A percentile compares a stretch with the other conserved stretches of the same genome.
These are phyloP conservation scores for Nineta flava DNA, from an alignment of 2,888 invertebrate species.

Conservation along the genomic window DNA sequence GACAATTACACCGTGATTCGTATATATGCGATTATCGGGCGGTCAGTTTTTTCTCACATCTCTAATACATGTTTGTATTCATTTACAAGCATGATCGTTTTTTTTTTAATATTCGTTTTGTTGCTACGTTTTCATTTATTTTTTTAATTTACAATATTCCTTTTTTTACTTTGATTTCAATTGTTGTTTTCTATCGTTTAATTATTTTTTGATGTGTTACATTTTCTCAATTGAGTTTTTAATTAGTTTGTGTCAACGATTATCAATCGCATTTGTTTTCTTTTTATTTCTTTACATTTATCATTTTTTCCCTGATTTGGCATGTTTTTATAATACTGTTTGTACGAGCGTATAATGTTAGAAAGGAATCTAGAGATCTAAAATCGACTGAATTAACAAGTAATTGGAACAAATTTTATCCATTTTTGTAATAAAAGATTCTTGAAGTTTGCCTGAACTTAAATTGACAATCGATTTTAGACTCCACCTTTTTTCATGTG, in stretches of 20 bases:
- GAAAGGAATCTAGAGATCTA: too few relatives aligned
- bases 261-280: too few relatives aligned
- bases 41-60: slow-evolving; percentile 1
- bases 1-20: slow-evolving; percentile 3
- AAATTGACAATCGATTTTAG: too few relatives aligned
- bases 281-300: too few relatives aligned
- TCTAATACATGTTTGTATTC: slow-evolving; percentile 4
- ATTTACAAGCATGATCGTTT: slow-evolving; percentile 4
- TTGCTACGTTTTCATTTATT: slow-evolving; percentile 9
- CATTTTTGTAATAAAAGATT: too few relatives aligned
- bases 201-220: background rate
- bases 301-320: too few relatives aligned
- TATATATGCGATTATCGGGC: slow-evolving; percentile 3
- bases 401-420: too few relatives aligned
- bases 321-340: too few relatives aligned
- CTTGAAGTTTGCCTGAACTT: too few relatives aligned
- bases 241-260: background rate
- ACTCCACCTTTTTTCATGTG: too few relatives aligned
- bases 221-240: background rate
- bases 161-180: background rate
- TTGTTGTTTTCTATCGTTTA: background rate
- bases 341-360: too few relatives aligned
- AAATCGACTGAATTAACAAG: too few relatives aligned
- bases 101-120: slow-evolving; percentile 7
- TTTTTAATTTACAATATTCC: background rate